Conservation (phyloP, 2,113 vertebrate species). For the Aptenodytes forsteri region DNA sequence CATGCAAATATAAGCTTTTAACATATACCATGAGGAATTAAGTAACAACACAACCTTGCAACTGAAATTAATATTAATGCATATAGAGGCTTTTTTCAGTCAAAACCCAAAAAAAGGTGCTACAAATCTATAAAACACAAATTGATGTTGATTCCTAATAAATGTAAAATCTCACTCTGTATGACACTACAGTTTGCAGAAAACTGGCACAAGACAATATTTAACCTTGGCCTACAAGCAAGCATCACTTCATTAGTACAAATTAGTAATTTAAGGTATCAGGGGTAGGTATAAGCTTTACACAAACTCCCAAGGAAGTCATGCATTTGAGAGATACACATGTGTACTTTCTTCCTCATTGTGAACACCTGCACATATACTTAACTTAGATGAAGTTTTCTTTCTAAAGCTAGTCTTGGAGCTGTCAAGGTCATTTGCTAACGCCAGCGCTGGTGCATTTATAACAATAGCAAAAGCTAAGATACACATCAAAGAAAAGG, state of each 20-base stretch:
- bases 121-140: neutral
- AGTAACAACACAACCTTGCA: neutral
- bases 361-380: neutral
- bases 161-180: neutral
- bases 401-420: neutral
- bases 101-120: neutral
- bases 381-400: neutral
- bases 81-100: neutral
- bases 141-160: neutral
- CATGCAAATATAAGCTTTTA: neutral
- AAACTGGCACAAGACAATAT: neutral
- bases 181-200: neutral
- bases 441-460: neutral
- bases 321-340: neutral
- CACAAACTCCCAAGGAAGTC: neutral
- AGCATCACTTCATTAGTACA: neutral
- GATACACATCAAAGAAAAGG: neutral
- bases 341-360: neutral
- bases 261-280: neutral
- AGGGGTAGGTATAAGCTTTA: neutral
- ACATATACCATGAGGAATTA: neutral
- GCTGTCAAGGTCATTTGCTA: neutral
- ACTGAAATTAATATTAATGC: neutral
- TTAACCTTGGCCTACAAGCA: conserved; percentile 7
- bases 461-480: neutral